Base-by-base conservation (phyloP, 2,888 invertebrate species). In the Polyploca ridens region DNA sequence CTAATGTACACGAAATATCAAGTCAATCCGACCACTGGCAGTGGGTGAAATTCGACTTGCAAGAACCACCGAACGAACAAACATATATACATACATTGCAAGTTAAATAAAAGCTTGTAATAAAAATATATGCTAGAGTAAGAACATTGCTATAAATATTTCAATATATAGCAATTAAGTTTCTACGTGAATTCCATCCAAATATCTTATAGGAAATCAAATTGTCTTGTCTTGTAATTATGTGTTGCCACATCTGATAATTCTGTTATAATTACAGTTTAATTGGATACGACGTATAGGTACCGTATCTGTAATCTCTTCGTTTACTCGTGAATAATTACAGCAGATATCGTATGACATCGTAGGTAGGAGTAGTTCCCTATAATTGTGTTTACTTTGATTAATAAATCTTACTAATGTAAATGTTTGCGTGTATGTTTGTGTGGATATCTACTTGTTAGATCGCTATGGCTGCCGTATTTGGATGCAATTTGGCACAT, bases 271-370 rank as follows among this genome's bases (percentile, higher is more conserved):
- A 54, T 54, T 54, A 54, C 49, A 49, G 16, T 14, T 19, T 54
- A 54, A 54, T 54, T 54, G 54, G 54, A 54, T 54, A 54, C 54
- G n/a, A 16, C 16, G 46, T n/a, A n/a, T 10, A 49, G 49, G 16
- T 49, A 49, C 19, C 19, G 10, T 54, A 19, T 54, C 19, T 54
- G 54, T 54, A 54, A 54, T 54, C 19, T 19, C 54, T 54, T 54
- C 54, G 19, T 54, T 54, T 54, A 54, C 54, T 54, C 54, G 8
- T 54, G 54, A 54, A 54, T 54, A 54, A 54, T 54, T 54, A 54
- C 54, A 19, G 46, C 6, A 0, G 46, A n/a, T 46, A 46, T 46
- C 46, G 6, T 46, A 54, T 54, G 3, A 54, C 19, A 54, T n/a
- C 19, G 54, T 54, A 54, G 54, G 54, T 54, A 54, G 49, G 19